phyloP scores from a whole-genome alignment of 2,797 vertebrate genomes.

The Notolabrus celidotus region DNA sequence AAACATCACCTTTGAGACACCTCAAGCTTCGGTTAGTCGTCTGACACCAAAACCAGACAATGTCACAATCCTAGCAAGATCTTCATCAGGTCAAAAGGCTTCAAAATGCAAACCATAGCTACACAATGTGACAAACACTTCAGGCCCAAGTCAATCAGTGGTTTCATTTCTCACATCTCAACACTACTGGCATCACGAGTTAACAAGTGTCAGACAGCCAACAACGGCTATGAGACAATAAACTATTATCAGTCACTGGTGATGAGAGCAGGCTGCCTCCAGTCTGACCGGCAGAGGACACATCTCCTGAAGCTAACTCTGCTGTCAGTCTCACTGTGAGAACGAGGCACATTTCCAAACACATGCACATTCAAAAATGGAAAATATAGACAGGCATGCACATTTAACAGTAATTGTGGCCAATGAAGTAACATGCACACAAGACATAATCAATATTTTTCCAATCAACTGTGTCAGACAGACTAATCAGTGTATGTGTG shows the following conservation, averaged over 20 bases:
- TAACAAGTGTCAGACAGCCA: neutral
- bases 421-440: constrained; percentile 18
- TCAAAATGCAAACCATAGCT: no score
- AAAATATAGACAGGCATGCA: neutral
- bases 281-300: neutral
- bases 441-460: constrained; percentile 47
- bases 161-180: neutral
- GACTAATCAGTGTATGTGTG: constrained; percentile 32
- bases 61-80: no score
- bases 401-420: constrained; percentile 6
- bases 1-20: no score
- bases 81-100: no score
- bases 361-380: neutral
- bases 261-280: neutral
- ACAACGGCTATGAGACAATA: neutral
- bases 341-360: neutral
- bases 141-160: neutral
- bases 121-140: neutral
- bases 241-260: neutral
- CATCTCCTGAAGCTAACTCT: neutral
- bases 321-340: neutral
- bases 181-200: neutral
- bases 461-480: constrained; percentile 43
- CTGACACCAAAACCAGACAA: no score
- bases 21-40: no score